Conservation (phyloP, 2,113 vertebrate genomes). For the Lycaon pictus region DNA sequence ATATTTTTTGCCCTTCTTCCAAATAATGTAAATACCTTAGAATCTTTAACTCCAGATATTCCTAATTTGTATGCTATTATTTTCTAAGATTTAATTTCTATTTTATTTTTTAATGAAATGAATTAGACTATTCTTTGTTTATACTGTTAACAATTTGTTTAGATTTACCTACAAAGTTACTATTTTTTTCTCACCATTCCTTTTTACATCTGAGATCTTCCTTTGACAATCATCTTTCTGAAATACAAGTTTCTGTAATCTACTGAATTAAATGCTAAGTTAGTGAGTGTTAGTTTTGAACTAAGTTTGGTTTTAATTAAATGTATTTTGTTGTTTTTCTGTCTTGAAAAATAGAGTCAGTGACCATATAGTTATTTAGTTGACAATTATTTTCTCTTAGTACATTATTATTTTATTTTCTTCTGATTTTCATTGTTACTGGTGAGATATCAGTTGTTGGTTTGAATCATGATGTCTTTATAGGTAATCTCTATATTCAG, state of each 20-base stretch:
- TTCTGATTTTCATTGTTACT: neutral
- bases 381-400: neutral
- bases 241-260: neutral
- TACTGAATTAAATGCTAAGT: neutral
- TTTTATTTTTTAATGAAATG: slow-evolving; percentile 25
- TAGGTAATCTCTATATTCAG: neutral
- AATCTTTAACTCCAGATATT: neutral
- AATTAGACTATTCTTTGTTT: neutral
- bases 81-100: slow-evolving; percentile 6
- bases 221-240: neutral
- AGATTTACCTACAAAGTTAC: neutral
- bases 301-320: slow-evolving; percentile 14
- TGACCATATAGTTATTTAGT: neutral
- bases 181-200: neutral
- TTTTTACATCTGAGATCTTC: neutral
- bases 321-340: neutral
- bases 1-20: neutral
- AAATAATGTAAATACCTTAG: neutral
- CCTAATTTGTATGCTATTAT: neutral
- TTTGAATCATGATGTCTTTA: slow-evolving; percentile 8
- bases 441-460: neutral
- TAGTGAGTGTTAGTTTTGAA: neutral
- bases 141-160: neutral
- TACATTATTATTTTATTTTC: neutral
- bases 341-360: neutral